Base-by-base conservation (phyloP, 2,888 invertebrate species). In the Clivina fossor region DNA sequence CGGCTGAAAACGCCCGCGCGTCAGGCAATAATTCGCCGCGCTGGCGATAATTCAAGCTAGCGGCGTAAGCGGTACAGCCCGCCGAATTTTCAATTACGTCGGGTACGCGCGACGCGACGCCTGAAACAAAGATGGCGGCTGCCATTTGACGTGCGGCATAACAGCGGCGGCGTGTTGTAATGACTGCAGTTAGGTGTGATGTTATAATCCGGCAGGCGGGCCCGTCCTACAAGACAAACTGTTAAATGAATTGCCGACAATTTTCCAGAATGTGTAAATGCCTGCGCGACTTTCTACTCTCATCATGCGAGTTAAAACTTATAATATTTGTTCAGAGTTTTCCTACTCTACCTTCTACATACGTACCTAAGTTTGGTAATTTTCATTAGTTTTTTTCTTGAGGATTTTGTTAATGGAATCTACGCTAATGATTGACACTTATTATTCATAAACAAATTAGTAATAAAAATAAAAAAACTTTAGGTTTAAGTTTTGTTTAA, bases 161-260 rank as follows among this genome's bases (percentile, higher is more conserved):
- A n/a, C 48, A 50, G 38, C 37, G 37, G 38, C 40, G 30, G 38
- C 40, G 30, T 22, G 40, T 15, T 19, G 53, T 53, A 53, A 53
- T 53, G 35, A 41, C 53, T 53, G 35, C 53, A 53, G 53, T 53
- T 53, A 53, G 44, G 44, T 53, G 53, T 53, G 53, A 53, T 53
- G 53, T 53, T 53, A 44, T 53, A 53, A 53, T 53, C 53, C 53
- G 37, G 44, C 20, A 41, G 43, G 1, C 22, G 26, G 11, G 26
- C 15, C 1, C 43, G 15, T 44, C 38, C 20, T n/a, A n/a, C 49
- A 38, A 38, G 53, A 53, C 53, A 53, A 53, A 35, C 43, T 53
- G 53, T 53, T 53, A 44, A 53, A 53, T 53, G 44, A 44, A 53
- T 53, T 53, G 43, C 53, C 35, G 43, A 35, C 44, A 53, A 53